Percentiles rank a stretch among this genome's conserved stretches.
Conservation (phyloP, 2,113 vertebrate genomes). For the Rattus rattus region DNA sequence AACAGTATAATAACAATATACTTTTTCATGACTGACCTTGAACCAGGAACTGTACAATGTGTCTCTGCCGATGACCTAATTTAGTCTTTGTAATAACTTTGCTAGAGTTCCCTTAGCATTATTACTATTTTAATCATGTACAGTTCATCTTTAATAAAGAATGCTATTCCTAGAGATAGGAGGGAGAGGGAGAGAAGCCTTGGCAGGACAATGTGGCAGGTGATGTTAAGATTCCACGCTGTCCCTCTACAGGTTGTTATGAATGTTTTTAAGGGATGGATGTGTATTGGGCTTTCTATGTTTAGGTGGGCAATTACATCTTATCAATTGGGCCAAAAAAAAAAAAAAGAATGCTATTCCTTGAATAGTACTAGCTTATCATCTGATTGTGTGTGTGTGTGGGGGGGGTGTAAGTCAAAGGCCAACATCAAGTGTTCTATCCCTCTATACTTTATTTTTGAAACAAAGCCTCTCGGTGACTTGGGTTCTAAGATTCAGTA, state of each 20-base stretch:
- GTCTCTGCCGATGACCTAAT: constrained; percentile 14
- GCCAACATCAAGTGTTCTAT: background rate
- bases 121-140: background rate
- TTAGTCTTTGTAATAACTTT: constrained; percentile 21
- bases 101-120: background rate
- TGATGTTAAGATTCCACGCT: too few relatives aligned
- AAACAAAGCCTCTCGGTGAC: background rate
- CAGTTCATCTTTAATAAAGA: background rate
- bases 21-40: background rate
- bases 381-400: background rate
- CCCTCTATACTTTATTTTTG: background rate
- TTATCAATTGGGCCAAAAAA: too few relatives aligned
- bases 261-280: too few relatives aligned
- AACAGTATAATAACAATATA: background rate
- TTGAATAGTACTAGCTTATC: background rate
- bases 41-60: background rate
- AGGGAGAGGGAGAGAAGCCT: too few relatives aligned
- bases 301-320: too few relatives aligned
- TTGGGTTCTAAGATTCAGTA: background rate
- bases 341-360: background rate
- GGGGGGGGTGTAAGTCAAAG: too few relatives aligned
- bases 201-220: too few relatives aligned
- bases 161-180: background rate
- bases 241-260: too few relatives aligned
- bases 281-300: too few relatives aligned